Conservation (phyloP, 2,797 vertebrate species). For the Mormyrops attenuatus region DNA sequence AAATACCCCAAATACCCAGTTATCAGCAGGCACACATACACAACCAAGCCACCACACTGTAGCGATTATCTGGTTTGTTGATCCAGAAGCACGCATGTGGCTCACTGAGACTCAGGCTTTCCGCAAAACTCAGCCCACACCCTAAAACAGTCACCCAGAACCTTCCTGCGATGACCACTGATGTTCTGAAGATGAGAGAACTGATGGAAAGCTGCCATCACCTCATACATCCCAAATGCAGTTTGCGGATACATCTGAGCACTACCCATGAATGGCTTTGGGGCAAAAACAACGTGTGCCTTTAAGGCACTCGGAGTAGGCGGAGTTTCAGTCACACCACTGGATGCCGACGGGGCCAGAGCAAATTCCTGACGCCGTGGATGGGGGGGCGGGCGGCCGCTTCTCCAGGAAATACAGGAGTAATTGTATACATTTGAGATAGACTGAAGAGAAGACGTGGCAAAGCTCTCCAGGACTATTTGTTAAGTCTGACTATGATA, state of each 20-base stretch:
- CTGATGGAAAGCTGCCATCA: neutral
- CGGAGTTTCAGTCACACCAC: constrained; percentile 69
- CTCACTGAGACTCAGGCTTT: neutral
- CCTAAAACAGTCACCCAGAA: neutral
- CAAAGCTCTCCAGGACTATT: neutral
- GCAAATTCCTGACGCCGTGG: constrained; percentile 46
- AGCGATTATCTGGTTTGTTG: neutral
- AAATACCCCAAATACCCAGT: neutral
- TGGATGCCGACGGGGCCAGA: constrained; percentile 52
- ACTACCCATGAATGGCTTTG: constrained; percentile 15
- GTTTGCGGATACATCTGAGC: neutral
- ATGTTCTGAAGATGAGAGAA: neutral
- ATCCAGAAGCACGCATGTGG: neutral
- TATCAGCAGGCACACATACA: neutral
- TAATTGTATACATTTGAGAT: neutral
- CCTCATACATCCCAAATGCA: neutral
- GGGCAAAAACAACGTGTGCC: constrained; percentile 38
- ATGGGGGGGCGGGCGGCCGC: constrained; percentile 22
- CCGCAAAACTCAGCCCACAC: neutral
- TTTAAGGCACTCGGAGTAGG: constrained; percentile 63
- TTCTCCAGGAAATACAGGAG: constrained; percentile 19
- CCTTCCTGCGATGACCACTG: neutral
- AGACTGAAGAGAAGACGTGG: neutral
- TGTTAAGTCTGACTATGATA: neutral
- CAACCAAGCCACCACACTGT: neutral